These are phyloP conservation scores for Bedellia somnulentella DNA, from an alignment of 2,888 invertebrate genomes.

Conservation along the genomic window DNA sequence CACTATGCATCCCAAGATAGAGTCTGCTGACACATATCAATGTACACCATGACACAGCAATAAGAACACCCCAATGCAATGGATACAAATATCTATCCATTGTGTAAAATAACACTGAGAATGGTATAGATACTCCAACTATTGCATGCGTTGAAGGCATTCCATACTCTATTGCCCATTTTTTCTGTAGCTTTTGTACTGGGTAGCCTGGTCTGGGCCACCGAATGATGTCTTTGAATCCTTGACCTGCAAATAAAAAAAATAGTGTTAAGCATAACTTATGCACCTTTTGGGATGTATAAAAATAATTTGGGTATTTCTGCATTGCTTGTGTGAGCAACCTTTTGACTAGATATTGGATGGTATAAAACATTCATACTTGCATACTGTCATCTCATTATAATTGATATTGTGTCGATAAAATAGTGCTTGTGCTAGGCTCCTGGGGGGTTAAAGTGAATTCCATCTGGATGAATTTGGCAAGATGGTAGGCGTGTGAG, in stretches of 20 bases:
- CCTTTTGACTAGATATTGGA: too few species aligned
- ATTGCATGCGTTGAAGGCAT: conserved; percentile 96
- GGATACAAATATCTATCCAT: conserved; percentile 78
- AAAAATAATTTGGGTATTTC: too few species aligned
- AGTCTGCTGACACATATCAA: conserved; percentile 83
- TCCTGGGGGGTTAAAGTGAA: too few species aligned
- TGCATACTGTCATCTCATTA: too few species aligned
- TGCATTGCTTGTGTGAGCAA: too few species aligned
- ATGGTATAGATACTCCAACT: conserved; percentile 87
- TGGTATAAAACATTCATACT: too few species aligned
- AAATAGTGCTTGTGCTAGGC: too few species aligned
- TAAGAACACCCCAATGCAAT: conserved; percentile 54
- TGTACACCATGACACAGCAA: conserved; percentile 69
- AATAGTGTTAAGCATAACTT: too few species aligned
- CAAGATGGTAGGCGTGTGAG: too few species aligned
- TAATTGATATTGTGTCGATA: neutral
- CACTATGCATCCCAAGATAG: conserved; percentile 92
- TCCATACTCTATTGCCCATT: conserved; percentile 91
- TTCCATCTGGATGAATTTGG: too few species aligned
- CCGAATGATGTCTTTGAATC: conserved; percentile 82
- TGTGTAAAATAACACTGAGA: conserved; percentile 80
- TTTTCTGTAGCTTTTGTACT: conserved; percentile 78
- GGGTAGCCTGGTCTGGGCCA: conserved; percentile 89
- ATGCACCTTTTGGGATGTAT: too few species aligned
- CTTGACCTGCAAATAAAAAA: conserved; percentile 69